Base-by-base conservation (phyloP, 2,888 invertebrate species). In the Mycogona germanica region DNA sequence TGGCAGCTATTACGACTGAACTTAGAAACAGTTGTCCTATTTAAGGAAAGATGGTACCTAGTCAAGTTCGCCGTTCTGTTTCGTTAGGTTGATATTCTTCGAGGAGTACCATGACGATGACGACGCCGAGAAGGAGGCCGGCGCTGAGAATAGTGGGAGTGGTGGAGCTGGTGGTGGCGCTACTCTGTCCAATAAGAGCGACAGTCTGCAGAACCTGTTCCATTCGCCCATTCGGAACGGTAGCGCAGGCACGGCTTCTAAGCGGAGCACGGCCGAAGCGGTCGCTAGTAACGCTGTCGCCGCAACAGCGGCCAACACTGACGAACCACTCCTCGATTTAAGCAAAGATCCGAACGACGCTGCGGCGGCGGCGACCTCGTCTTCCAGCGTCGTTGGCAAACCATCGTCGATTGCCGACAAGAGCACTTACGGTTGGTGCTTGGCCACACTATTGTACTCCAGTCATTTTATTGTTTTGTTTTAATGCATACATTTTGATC, bases 21-120 rank as follows among this genome's bases (percentile, higher is more conserved):
- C n/a, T n/a, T n/a, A n/a, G n/a, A n/a, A n/a, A n/a, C n/a, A n/a
- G n/a, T n/a, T 41, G 19, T 41, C 19, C 7, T 12, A 17, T 41
- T 6, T 12, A 14, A 12, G 12, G 12, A 35, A 35, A 14, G 14
- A 35, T 35, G 12, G 35, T 35, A 21, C 45, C 17, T 51, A 47
- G 53, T 53, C 3, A 3, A n/a, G n/a, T n/a, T n/a, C n/a, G n/a
- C n/a, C n/a, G n/a, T n/a, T n/a, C n/a, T n/a, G n/a, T n/a, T n/a
- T 51, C 41, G 26, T 25, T 41, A 54, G 61, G 12, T 55, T 64
- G 17, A 58, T 64, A 4, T 64, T 63, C 42, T 62, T 64, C 57
- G 63, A 63, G 40, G 54, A 61, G 19, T 62, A 62, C 35, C 61
- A 63, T 56, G 55, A 59, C 53, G 59, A 61, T 4, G 58, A 58